Base-by-base conservation (phyloP, 2,797 vertebrate genomes). In the Dallia pectoralis region DNA sequence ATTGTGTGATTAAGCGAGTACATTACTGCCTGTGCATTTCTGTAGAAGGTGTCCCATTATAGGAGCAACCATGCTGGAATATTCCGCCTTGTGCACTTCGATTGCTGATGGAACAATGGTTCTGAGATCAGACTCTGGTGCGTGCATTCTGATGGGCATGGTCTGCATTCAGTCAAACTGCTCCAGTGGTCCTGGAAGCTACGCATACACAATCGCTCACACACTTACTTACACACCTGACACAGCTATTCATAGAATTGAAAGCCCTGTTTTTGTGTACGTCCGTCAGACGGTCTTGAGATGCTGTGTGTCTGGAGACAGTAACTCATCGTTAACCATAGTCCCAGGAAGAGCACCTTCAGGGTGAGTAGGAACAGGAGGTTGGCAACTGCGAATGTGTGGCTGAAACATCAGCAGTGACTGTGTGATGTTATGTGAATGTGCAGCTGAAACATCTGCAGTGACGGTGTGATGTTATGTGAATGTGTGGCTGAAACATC, bases 201-300 rank as follows among this genome's bases (percentile, higher is more conserved):
- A 44, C 40, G 14, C 40, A 44, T 12, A 44, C 40, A 44, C 40
- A 44, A 1, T 14, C 40, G n/a, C 51, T 4, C 51, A n/a, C 51
- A 53, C 51, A 53, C 51, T 19, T 7, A 53, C 12, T 4, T 18
- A 53, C 51, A 53, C 51, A 30, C 4, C 29, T 40, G 47, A 56
- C 48, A 67, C 48, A 67, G 49, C 27, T 65, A 61, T 36, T 29
- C 62, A 72, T n/a, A n/a, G n/a, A n/a, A n/a, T n/a, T n/a, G n/a
- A n/a, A n/a, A n/a, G n/a, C n/a, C n/a, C n/a, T 59, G 22, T 12
- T n/a, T 22, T n/a, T 59, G 22, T 25, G 32, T 32, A 30, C n/a
- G 63, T 19, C 3, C 9, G 36, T 40, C 36, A 40, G 5, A 7
- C 36, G 36, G 9, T 40, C 36, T 40, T 1, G 59, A 0, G 3